phyloP scores from a whole-genome alignment of 2,797 vertebrate species.

The Neomorphus geoffroyi region DNA sequence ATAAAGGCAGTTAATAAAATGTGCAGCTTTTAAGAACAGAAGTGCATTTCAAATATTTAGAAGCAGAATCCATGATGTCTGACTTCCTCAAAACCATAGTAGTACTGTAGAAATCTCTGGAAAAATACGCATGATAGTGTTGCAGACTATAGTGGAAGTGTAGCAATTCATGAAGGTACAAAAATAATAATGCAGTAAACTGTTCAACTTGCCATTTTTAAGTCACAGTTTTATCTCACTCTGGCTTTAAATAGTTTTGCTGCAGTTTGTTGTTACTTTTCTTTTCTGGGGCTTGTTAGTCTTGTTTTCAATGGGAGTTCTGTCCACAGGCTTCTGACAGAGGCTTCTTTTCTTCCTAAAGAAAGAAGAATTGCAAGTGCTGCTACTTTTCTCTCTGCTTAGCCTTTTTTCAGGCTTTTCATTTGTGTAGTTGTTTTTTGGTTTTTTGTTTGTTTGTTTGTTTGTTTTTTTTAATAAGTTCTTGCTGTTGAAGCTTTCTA shows the following conservation, averaged over 20 bases:
- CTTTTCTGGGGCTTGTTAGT: background rate
- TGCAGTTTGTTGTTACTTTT: background rate
- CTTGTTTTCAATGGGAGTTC: slow-evolving; percentile 8
- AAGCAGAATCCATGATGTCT: background rate
- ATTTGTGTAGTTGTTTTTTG: too few relatives aligned
- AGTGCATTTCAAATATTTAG: background rate
- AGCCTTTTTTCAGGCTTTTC: background rate
- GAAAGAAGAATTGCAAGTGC: background rate
- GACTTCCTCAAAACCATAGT: background rate
- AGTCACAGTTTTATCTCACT: background rate
- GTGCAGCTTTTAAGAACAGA: background rate
- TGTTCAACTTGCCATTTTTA: background rate
- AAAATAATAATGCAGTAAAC: background rate
- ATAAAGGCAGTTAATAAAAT: background rate
- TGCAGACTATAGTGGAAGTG: background rate
- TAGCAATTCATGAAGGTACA: background rate
- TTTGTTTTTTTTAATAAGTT: background rate
- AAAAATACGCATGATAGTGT: background rate
- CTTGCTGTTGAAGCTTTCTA: background rate
- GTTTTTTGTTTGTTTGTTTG: too few relatives aligned
- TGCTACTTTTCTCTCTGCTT: background rate
- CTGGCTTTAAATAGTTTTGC: background rate
- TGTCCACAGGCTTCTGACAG: background rate
- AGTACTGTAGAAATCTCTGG: background rate
- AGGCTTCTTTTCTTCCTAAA: background rate